Conservation (phyloP, 2,888 invertebrate species). For the Drosophila silvestris region DNA sequence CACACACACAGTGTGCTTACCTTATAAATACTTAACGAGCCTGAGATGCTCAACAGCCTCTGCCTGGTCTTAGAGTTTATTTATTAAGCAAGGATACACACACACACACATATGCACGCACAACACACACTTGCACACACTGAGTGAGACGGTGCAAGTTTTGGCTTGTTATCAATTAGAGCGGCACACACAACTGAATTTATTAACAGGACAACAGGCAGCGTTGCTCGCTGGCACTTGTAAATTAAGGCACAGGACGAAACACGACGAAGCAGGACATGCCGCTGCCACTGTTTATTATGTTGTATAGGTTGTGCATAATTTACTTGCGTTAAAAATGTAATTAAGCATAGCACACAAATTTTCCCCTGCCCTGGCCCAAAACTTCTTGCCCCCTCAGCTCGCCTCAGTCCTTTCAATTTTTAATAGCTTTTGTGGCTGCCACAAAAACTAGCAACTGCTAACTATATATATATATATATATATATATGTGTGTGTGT, state of each 20-base stretch:
- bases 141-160: constrained; percentile 40
- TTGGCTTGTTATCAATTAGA: constrained; percentile 80
- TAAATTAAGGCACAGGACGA: constrained; percentile 46
- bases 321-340: constrained; percentile 72
- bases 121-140: background rate
- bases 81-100: constrained; percentile 75
- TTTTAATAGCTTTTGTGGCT: constrained; percentile 61
- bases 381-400: constrained; percentile 31
- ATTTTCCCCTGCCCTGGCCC: constrained; percentile 9
- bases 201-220: constrained; percentile 67
- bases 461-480: background rate
- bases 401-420: constrained; percentile 49
- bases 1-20: constrained; percentile 54
- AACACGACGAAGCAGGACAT: constrained; percentile 13
- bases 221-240: constrained; percentile 48
- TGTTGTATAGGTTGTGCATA: constrained; percentile 75
- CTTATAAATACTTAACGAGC: constrained; percentile 79
- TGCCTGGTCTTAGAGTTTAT: constrained; percentile 66
- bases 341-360: constrained; percentile 69
- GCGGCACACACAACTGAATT: constrained; percentile 64
- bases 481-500: constrained; percentile 3
- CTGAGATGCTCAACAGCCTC: constrained; percentile 49
- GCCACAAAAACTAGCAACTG: constrained; percentile 25
- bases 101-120: constrained; percentile 14
- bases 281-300: constrained; percentile 64